Percentiles rank a stretch among this genome's conserved stretches.
Conservation (phyloP, 2,113 vertebrate species). For the Thomomys bottae region DNA sequence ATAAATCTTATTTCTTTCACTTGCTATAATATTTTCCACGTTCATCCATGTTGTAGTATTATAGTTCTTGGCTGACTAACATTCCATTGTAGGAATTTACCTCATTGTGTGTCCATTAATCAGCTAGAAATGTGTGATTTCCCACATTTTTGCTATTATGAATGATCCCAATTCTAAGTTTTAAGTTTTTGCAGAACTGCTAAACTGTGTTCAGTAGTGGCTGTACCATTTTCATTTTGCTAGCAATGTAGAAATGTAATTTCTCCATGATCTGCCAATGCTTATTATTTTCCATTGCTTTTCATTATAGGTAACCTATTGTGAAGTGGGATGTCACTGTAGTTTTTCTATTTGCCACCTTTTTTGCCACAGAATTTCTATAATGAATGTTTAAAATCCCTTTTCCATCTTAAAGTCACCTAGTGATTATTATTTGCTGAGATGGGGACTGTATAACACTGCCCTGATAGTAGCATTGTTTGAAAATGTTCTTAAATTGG, state of each 20-base stretch:
- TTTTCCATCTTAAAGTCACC: no score
- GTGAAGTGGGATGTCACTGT: neutral
- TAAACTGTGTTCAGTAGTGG: neutral
- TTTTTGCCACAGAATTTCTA: no score
- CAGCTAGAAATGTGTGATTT: neutral
- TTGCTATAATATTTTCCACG: neutral
- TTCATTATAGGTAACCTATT: neutral
- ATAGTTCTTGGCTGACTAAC: neutral
- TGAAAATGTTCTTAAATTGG: no score
- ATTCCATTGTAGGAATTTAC: neutral
- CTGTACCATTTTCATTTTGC: neutral
- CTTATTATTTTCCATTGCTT: conserved; percentile 4
- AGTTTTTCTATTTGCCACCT: conserved; percentile 45
- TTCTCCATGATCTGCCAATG: neutral
- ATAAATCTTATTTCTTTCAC: neutral
- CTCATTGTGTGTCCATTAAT: neutral
- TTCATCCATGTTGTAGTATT: neutral
- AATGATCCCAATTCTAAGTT: neutral
- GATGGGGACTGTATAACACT: no score
- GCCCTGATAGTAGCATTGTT: conserved; percentile 2
- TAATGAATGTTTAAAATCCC: no score
- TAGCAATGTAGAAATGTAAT: neutral
- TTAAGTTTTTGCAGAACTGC: neutral
- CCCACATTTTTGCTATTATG: neutral
- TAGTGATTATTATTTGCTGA: no score